Conservation (phyloP, 2,888 invertebrate genomes). For the Platycheirus albimanus region DNA sequence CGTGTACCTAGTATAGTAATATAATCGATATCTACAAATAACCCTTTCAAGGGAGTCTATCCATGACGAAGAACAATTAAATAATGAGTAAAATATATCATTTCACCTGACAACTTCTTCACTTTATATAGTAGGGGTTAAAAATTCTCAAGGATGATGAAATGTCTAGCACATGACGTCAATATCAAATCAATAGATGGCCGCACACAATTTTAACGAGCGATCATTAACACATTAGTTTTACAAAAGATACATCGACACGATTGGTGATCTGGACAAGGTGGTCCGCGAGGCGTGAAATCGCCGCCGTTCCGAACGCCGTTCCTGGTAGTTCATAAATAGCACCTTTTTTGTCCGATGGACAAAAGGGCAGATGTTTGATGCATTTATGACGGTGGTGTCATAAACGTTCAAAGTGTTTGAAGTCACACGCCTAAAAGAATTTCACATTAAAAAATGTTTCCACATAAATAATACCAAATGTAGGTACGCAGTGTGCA, state of each 20-base stretch:
- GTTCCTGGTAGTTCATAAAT: conserved; percentile 61
- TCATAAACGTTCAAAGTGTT: conserved; percentile 59
- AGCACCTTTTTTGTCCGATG: conserved; percentile 54
- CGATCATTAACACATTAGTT: conserved; percentile 66
- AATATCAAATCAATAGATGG: conserved; percentile 47
- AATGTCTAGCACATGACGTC: conserved; percentile 27
- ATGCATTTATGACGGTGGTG: conserved; percentile 50
- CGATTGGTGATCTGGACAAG: conserved; percentile 48
- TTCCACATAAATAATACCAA: no score
- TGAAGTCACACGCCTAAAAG: conserved; percentile 53
- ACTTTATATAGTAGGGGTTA: no score
- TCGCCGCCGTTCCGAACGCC: conserved; percentile 63
- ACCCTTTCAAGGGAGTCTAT: conserved; percentile 1
- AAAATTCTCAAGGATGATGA: not conserved
- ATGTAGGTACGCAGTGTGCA: conserved; percentile 27
- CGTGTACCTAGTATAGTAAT: no score
- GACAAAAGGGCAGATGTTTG: conserved; percentile 62
- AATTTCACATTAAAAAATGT: conserved; percentile 35
- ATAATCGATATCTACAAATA: no score
- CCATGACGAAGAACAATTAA: conserved; percentile 8
- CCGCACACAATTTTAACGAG: conserved; percentile 55
- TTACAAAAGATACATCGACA: conserved; percentile 29
- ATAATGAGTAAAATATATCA: not conserved
- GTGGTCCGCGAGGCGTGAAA: conserved; percentile 68
- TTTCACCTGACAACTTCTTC: conserved; percentile 10